Conservation (phyloP, 2,888 invertebrate genomes). For the Tenthredo livida region DNA sequence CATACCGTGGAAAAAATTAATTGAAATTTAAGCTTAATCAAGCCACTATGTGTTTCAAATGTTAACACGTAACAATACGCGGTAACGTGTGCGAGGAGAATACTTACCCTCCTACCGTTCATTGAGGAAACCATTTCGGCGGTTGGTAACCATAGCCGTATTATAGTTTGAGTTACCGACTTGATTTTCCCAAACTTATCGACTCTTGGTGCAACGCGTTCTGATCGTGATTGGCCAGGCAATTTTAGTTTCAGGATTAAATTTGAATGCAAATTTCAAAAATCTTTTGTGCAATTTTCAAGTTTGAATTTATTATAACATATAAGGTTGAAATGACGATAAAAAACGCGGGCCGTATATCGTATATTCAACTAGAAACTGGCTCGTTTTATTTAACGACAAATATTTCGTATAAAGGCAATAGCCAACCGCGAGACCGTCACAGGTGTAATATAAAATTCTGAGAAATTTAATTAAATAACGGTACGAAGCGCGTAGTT, state of each 20-base stretch:
- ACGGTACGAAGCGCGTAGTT: slow-evolving; percentile 54
- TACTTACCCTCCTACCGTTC: slow-evolving; percentile 9
- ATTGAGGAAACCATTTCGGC: background rate
- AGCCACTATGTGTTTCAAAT: background rate
- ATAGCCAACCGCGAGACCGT: slow-evolving; percentile 39
- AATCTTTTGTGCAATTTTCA: background rate
- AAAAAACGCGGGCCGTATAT: background rate
- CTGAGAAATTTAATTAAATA: slow-evolving; percentile 74
- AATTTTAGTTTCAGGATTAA: background rate
- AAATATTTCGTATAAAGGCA: slow-evolving; percentile 3
- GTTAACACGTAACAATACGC: slow-evolving; percentile 9
- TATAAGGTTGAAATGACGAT: background rate
- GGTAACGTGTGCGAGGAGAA: background rate
- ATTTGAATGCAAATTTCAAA: background rate
- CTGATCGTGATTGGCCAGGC: background rate
- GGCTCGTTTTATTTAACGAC: background rate
- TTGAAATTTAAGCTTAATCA: background rate
- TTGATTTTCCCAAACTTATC: slow-evolving; percentile 20
- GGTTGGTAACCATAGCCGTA: slow-evolving; percentile 6
- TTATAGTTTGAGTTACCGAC: slow-evolving; percentile 26
- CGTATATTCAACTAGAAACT: background rate
- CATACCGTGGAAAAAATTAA: background rate
- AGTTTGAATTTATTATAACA: background rate
- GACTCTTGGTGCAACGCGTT: slow-evolving; percentile 23
- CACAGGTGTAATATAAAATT: slow-evolving; percentile 69